phyloP scores from a whole-genome alignment of 2,113 vertebrate genomes.

The Gambusia affinis region DNA sequence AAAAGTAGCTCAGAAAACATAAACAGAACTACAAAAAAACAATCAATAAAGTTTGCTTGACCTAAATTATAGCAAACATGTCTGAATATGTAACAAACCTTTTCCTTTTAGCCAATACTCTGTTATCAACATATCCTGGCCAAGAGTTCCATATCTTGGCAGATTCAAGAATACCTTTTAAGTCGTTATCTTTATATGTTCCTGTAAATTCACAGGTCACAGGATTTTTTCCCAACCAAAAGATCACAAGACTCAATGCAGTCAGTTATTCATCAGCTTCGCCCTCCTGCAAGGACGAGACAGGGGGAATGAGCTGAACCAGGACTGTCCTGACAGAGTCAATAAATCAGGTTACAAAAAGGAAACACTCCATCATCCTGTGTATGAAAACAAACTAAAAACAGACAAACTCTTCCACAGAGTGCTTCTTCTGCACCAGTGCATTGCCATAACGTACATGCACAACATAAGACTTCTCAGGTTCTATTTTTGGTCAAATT shows the following conservation, averaged over 20 bases:
- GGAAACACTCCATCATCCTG: neutral
- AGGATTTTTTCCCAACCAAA: constrained; percentile 19
- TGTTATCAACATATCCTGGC: neutral
- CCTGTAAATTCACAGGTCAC: constrained; percentile 8
- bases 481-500: constrained; percentile 31
- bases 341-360: constrained; percentile 1
- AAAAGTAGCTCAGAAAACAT: neutral
- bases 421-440: neutral
- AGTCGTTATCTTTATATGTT: neutral
- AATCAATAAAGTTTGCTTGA: neutral
- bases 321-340: constrained; percentile 35
- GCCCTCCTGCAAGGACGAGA: constrained; percentile 64
- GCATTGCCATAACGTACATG: neutral
- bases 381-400: constrained; percentile 44
- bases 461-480: constrained; percentile 6
- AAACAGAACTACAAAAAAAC: neutral
- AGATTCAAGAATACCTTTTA: neutral
- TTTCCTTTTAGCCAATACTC: neutral
- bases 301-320: constrained; percentile 13
- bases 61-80: neutral
- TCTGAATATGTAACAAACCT: neutral
- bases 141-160: neutral
- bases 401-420: neutral
- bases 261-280: constrained; percentile 37
- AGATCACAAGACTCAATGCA: constrained; percentile 30